phyloP scores from a whole-genome alignment of 2,797 vertebrate genomes.

The Linurgus olivaceus region DNA sequence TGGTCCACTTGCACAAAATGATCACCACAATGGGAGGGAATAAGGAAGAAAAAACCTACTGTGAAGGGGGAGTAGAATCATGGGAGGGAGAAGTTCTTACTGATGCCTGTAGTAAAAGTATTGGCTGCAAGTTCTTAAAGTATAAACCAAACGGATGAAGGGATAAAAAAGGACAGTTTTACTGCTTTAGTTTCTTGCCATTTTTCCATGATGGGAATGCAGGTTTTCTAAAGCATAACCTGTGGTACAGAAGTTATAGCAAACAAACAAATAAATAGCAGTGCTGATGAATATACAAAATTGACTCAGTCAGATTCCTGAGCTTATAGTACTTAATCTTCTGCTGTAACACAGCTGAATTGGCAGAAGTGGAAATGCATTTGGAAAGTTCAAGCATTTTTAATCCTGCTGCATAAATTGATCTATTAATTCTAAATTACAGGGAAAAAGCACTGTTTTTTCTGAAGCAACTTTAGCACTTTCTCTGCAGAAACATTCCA shows the following conservation, averaged over 20 bases:
- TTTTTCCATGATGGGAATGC: not conserved
- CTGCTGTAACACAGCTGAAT: not conserved
- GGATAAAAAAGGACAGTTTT: constrained; percentile 1
- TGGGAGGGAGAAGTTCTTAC: not conserved
- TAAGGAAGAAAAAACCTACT: not conserved
- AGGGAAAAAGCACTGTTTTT: not conserved
- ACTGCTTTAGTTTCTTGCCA: not conserved
- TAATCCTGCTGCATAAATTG: constrained; percentile 10
- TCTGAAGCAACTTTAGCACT: not conserved
- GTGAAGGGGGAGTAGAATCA: not conserved
- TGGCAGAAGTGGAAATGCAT: constrained; percentile 28
- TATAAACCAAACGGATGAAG: not conserved
- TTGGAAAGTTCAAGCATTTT: constrained; percentile 42
- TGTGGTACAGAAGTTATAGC: not conserved
- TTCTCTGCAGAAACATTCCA: not conserved
- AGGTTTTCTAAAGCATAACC: not conserved
- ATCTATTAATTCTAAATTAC: constrained; percentile 43
- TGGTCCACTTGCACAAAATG: not conserved
- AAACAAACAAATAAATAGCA: constrained; percentile 44
- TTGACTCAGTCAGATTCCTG: not conserved
- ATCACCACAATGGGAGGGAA: not conserved
- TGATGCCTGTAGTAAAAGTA: not conserved
- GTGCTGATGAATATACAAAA: constrained; percentile 8
- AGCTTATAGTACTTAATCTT: constrained; percentile 16
- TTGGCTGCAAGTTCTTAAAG: not conserved